These are phyloP conservation scores for Chelonia mydas DNA, from an alignment of 2,797 vertebrate species.

Conservation along the genomic window DNA sequence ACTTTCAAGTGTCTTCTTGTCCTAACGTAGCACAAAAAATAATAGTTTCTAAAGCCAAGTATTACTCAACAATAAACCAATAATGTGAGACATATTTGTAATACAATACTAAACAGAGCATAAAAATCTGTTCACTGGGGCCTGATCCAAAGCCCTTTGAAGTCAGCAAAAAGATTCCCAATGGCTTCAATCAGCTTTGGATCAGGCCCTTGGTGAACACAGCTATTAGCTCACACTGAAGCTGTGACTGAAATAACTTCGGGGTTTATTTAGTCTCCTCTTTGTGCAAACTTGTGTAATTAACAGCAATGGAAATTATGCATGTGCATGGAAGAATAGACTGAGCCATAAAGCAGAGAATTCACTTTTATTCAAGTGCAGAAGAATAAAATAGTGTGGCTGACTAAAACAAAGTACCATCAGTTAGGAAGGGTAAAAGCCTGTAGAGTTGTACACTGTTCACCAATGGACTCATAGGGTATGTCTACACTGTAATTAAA, in stretches of 20 bases:
- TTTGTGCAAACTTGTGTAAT: neutral
- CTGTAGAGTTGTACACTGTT: neutral
- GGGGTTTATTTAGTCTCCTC: neutral
- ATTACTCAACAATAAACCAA: constrained; percentile 3
- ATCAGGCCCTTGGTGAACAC: neutral
- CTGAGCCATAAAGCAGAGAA: neutral
- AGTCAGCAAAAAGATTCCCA: neutral
- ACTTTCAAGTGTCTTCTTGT: neutral
- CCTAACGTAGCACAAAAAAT: neutral
- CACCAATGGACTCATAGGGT: too few relatives aligned
- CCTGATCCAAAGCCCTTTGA: neutral
- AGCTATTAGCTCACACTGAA: neutral
- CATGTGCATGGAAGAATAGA: neutral
- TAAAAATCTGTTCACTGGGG: neutral
- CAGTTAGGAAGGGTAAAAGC: neutral
- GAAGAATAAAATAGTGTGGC: neutral
- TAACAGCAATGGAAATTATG: neutral
- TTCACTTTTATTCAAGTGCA: neutral
- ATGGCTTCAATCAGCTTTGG: neutral
- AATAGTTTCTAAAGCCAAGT: neutral
- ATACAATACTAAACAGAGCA: neutral
- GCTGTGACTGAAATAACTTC: neutral
- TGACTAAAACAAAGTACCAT: neutral
- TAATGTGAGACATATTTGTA: neutral
- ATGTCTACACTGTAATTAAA: neutral